Percentiles rank a stretch among this genome's conserved stretches.
These are phyloP conservation scores for Phania funesta DNA, from an alignment of 2,888 invertebrate genomes.

Conservation along the genomic window DNA sequence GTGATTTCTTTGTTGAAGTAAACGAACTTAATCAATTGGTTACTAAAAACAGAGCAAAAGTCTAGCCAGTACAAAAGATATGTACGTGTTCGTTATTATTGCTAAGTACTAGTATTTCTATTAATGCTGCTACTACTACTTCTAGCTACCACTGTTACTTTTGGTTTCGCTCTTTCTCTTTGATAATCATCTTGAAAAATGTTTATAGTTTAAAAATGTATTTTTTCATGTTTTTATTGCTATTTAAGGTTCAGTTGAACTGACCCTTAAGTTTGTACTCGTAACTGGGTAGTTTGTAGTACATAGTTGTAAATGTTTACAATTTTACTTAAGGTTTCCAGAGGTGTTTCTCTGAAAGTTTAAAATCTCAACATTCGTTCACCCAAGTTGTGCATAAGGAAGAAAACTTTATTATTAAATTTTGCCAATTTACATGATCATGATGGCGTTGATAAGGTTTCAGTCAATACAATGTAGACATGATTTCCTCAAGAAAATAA, in stretches of 20 bases:
- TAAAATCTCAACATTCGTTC: slow-evolving; percentile 13
- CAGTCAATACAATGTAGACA: not conserved
- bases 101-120: not conserved
- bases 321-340: slow-evolving; percentile 41
- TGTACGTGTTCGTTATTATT: slow-evolving; percentile 4
- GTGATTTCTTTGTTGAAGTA: slow-evolving; percentile 13
- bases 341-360: slow-evolving; percentile 31
- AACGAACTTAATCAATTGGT: slow-evolving; percentile 58
- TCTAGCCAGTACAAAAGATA: not conserved
- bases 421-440: slow-evolving; percentile 12
- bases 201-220: slow-evolving; percentile 1
- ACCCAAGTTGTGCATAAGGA: slow-evolving; percentile 13
- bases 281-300: not conserved
- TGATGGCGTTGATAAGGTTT: slow-evolving; percentile 11
- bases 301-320: slow-evolving; percentile 45
- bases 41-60: not conserved
- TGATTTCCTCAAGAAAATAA: slow-evolving; percentile 17
- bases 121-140: not conserved
- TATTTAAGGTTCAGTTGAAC: slow-evolving; percentile 46
- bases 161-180: slow-evolving; percentile 19
- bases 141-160: slow-evolving; percentile 30
- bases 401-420: slow-evolving; percentile 19
- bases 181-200: slow-evolving; percentile 56
- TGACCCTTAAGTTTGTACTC: slow-evolving; percentile 48
- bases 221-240: not conserved